A percentile compares a stretch with the other conserved stretches of the same genome.
These are phyloP conservation scores for Idaea aversata DNA, from an alignment of 2,888 invertebrate genomes.

Conservation along the genomic window DNA sequence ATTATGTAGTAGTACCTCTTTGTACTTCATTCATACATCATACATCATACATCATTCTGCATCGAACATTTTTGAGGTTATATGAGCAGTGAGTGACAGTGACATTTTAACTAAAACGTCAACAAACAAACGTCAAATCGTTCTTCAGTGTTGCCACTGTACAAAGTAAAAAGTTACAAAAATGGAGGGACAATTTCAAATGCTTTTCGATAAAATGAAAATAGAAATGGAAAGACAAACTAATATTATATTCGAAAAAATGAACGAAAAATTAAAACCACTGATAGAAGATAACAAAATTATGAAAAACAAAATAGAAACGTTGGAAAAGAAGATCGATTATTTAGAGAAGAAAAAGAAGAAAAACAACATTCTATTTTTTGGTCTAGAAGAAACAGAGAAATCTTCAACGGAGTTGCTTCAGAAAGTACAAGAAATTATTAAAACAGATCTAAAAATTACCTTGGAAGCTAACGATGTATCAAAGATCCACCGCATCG, in stretches of 20 bases:
- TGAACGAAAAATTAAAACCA: constrained; percentile 32
- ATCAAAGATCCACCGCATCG: constrained; percentile 28
- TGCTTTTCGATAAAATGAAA: not conserved
- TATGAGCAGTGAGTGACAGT: too few relatives aligned
- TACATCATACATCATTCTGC: too few relatives aligned
- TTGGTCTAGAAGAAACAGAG: constrained; percentile 30
- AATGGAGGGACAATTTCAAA: not conserved
- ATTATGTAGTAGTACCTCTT: too few relatives aligned
- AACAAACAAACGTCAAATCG: too few relatives aligned
- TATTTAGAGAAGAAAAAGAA: constrained; percentile 26
- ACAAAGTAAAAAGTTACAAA: too few relatives aligned
- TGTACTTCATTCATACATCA: too few relatives aligned
- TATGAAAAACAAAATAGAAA: constrained; percentile 27
- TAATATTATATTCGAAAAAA: constrained; percentile 21
- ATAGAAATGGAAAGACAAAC: not conserved
- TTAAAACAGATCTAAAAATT: constrained; percentile 26
- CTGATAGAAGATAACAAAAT: constrained; percentile 30
- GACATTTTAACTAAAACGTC: too few relatives aligned
- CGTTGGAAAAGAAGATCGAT: constrained; percentile 29
- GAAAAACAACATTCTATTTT: constrained; percentile 27
- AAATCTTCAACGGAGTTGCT: constrained; percentile 22
- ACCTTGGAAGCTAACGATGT: constrained; percentile 25
- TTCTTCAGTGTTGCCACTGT: too few relatives aligned
- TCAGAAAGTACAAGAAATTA: constrained; percentile 15
- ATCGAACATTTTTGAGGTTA: too few relatives aligned